Base-by-base conservation (phyloP, 2,888 invertebrate genomes). In the Autographa gamma region DNA sequence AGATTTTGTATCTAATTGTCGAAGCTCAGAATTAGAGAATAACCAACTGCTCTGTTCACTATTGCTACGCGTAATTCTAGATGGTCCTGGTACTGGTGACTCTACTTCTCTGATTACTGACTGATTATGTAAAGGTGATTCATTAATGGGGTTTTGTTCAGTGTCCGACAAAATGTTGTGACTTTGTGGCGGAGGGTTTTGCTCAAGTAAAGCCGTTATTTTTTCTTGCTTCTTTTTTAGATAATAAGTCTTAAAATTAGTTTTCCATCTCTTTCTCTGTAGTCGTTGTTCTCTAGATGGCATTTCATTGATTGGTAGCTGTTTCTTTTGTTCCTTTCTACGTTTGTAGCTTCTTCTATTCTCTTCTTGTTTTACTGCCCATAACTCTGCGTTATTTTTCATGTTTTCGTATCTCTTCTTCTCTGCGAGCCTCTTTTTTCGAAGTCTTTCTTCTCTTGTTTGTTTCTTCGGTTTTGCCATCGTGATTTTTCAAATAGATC, bases 401-500 rank as follows among this genome's bases (percentile, higher is more conserved):
- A 70, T 65, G 8, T 41, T 54, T 56, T 70, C 62, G 19, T 70
- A 69, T 61, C 70, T 60, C 43, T 31, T 65, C 59, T 61, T 70
- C 65, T 65, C 65, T 56, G 69, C 69, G 14, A 64, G 34, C 13
- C 69, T 60, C 38, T 69, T 64, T 54, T 69, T 69, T 64, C 34
- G n/a, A n/a, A 69, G 54, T 41, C 69, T 63, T 64, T 70, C 70
- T 61, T 70, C 70, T 62, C 61, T 70, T 32, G 70, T 65, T 58
- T 64, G 64, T 18, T 64, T 64, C 38, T 64, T 64, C 58, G 63
- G 63, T 63, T 54, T 63, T 16, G 63, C 63, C 63, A 63, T 63
- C 32, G 31, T n/a, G 63, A 54, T n/a, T n/a, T n/a, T n/a, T 32
- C 31, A 19, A 41, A 43, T 62, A 58, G 5, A 63, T 18, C 54